Evolutionary conservation across 2,888 invertebrate genomes (phyloP).

Genomic region (Drosophila cracens): DNA sequence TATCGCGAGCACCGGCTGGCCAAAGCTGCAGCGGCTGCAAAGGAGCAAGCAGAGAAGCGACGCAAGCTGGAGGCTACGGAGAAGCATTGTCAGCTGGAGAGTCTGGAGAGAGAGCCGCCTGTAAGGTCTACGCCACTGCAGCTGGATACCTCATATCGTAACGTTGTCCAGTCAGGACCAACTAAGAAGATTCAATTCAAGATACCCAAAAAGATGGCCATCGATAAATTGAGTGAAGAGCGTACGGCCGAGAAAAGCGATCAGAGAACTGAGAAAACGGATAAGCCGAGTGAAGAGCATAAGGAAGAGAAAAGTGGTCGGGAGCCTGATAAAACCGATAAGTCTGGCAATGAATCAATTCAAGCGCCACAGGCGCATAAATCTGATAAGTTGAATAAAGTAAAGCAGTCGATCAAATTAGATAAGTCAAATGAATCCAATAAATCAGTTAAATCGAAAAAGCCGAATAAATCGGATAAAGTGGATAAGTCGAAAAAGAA

Average conservation of each 20-base stretch:
- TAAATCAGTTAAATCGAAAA: conserved; percentile 1
- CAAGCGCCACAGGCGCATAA: conserved; percentile 1
- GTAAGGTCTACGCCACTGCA: conserved; percentile 5
- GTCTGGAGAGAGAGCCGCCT: background rate
- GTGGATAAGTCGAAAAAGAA: conserved; percentile 1
- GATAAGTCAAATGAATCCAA: conserved; percentile 7
- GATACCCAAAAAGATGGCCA: conserved; percentile 71
- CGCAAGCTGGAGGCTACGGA: too few species aligned
- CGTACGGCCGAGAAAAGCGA: background rate
- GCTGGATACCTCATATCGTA: conserved; percentile 82
- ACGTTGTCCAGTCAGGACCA: conserved; percentile 27
- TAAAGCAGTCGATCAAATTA: background rate
- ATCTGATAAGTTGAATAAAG: conserved; percentile 4
- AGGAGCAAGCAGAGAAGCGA: too few species aligned
- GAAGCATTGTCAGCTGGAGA: conserved; percentile 9
- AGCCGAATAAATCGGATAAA: background rate
- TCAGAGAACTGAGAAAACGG: conserved; percentile 11
- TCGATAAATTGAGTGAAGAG: conserved; percentile 12
- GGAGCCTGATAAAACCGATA: conserved; percentile 21
- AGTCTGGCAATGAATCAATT: background rate
- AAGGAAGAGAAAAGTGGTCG: conserved; percentile 1
- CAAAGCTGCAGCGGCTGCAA: too few species aligned
- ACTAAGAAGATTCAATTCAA: conserved; percentile 73
- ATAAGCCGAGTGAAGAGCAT: conserved; percentile 20
- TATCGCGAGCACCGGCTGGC: too few species aligned